Base-by-base conservation (phyloP, 2,888 invertebrate genomes). In the Steinernema carpocapsae region DNA sequence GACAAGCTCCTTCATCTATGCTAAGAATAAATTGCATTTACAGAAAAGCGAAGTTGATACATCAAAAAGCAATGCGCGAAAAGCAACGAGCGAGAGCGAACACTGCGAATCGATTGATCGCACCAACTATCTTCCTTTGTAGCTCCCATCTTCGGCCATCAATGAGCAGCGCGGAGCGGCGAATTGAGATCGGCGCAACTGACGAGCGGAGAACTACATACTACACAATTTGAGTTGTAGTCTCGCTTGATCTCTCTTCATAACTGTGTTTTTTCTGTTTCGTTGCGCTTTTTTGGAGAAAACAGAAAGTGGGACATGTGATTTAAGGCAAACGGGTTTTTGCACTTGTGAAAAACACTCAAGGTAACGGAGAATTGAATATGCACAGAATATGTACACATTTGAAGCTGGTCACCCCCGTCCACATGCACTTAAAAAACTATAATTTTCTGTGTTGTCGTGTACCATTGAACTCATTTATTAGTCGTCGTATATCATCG, bases 1-100 rank as follows among this genome's bases (percentile, higher is more conserved):
- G 64, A 96, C 92, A 82, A 97, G 90, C 87, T 94, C 93, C 85
- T 93, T 92, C 84, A 94, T 90, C 7, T 29, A 4, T 7, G 24
- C 32, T 29, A 14, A 48, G 14, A 48, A 10, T 10, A 64, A 26
- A 64, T 4, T 14, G 7, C 14, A 17, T 10, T 3, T 37, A 10
- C 3, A 10, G 37, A 6, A 10, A 37, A 37, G 29, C 29, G 7
- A 64, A 29, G 7, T 29, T 32, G 10, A 64, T 4, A 17, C 22
- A 26, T 4, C 52, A 26, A 64, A n/a, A 64, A 64, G 37, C 64
- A 32, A 64, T 64, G 64, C 64, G 29, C 64, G 37, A 29, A 32
- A 22, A 56, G 56, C 26, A 26, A 26, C 10, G 26, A 56, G 26
- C n/a, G 29, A 4, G 64, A 32, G 26, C 32, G 64, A 32, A 64